These are phyloP conservation scores for Saimiri boliviensis DNA, from an alignment of 2,113 vertebrate genomes.

Conservation along the genomic window DNA sequence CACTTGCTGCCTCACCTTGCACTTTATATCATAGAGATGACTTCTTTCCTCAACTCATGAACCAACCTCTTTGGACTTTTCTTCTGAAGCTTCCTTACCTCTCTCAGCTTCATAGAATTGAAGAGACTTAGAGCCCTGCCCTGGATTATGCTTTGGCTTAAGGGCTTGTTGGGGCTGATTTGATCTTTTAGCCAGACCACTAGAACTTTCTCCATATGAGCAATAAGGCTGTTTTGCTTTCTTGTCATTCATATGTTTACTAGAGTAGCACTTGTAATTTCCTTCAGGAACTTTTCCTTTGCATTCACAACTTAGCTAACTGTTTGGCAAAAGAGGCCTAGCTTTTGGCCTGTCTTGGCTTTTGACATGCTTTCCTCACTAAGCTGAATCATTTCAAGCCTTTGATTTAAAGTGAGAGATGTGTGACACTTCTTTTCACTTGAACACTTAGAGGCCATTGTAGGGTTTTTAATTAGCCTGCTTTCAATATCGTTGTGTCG, in stretches of 20 bases:
- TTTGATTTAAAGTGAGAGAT: background rate
- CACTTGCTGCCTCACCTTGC: background rate
- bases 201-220: background rate
- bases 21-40: background rate
- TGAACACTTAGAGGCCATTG: background rate
- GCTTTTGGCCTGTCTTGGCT: background rate
- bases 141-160: background rate
- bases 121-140: background rate
- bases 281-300: background rate
- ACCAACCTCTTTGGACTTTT: background rate
- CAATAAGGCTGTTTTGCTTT: background rate
- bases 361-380: background rate
- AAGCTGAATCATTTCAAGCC: background rate
- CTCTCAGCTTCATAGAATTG: background rate
- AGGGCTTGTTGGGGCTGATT: background rate
- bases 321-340: background rate
- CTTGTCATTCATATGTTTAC: background rate
- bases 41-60: background rate
- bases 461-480: background rate
- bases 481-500: background rate
- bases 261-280: background rate
- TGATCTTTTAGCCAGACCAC: background rate
- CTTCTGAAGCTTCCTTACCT: background rate
- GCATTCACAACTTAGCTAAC: background rate
- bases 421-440: background rate